A percentile compares a stretch with the other conserved stretches of the same genome.
Evolutionary conservation across 2,797 vertebrate genomes (phyloP).

Genomic region (Rhinoraja longicauda): DNA sequence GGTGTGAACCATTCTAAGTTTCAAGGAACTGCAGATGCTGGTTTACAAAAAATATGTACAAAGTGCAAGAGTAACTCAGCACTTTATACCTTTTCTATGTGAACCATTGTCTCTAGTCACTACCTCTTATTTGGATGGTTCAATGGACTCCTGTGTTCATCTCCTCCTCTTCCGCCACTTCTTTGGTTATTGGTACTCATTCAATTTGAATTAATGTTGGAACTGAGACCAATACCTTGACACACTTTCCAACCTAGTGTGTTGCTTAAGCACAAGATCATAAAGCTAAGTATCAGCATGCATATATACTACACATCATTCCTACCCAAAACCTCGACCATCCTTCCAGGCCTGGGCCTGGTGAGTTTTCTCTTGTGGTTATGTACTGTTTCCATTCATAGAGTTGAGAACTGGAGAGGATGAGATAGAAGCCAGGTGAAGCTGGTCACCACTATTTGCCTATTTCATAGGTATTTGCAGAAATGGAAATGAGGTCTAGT

Average conservation of each 20-base stretch:
- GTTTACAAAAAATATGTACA: too few relatives aligned
- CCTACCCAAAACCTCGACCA: too few relatives aligned
- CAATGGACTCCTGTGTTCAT: background rate
- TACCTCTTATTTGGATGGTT: background rate
- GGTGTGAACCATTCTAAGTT: too few relatives aligned
- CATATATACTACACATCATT: background rate
- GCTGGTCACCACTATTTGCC: background rate
- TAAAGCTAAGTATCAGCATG: background rate
- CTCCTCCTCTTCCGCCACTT: background rate
- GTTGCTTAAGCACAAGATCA: background rate
- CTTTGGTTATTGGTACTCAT: background rate
- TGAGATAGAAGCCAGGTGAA: background rate
- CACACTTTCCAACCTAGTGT: background rate
- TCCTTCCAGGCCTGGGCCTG: too few relatives aligned
- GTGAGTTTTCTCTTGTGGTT: background rate
- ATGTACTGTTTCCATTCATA: background rate
- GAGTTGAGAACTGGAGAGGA: too few relatives aligned
- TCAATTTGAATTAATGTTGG: background rate
- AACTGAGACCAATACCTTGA: background rate
- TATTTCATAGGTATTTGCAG: background rate
- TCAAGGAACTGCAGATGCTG: too few relatives aligned
- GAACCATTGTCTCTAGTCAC: too few relatives aligned
- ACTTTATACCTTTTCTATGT: background rate
- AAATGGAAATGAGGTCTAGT: background rate
- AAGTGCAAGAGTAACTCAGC: too few relatives aligned